These are phyloP conservation scores for Saccopteryx bilineata DNA, from an alignment of 2,113 vertebrate species.

Conservation along the genomic window DNA sequence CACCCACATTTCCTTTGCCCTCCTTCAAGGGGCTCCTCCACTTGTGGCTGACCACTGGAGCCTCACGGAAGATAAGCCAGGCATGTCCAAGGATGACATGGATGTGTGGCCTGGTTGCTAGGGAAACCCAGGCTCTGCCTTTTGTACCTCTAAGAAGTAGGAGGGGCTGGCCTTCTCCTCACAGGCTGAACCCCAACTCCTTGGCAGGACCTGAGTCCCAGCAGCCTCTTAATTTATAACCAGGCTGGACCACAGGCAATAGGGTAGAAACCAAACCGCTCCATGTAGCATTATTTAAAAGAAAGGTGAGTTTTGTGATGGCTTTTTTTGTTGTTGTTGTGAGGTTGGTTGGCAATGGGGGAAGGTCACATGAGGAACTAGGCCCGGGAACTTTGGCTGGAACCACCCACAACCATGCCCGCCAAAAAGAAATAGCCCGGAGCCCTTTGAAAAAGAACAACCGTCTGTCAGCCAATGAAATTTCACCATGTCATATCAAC, in stretches of 20 bases:
- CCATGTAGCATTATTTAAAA: constrained; percentile 71
- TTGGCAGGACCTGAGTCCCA: constrained; percentile 65
- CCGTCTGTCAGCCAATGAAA: too few relatives aligned
- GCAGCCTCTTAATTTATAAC: constrained; percentile 70
- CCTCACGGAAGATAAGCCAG: constrained; percentile 72
- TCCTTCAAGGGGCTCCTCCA: constrained; percentile 40
- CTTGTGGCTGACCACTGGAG: constrained; percentile 66
- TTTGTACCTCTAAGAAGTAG: not conserved
- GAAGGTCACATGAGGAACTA: too few relatives aligned
- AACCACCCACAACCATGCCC: too few relatives aligned
- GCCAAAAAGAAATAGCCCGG: too few relatives aligned
- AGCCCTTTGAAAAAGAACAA: too few relatives aligned
- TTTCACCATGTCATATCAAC: too few relatives aligned
- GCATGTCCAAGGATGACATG: not conserved
- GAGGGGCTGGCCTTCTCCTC: constrained; percentile 51
- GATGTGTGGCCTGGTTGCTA: constrained; percentile 83
- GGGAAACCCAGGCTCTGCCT: constrained; percentile 89
- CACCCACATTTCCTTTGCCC: constrained; percentile 52
- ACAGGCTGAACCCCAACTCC: constrained; percentile 28
- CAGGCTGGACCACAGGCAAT: constrained; percentile 82
- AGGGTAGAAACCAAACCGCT: constrained; percentile 75
- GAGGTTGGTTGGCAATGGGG: too few relatives aligned
- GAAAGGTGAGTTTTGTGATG: constrained; percentile 71
- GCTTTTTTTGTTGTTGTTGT: not conserved
- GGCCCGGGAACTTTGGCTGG: too few relatives aligned